phyloP scores from a whole-genome alignment of 2,888 invertebrate genomes.

The Anticlea derivata region DNA sequence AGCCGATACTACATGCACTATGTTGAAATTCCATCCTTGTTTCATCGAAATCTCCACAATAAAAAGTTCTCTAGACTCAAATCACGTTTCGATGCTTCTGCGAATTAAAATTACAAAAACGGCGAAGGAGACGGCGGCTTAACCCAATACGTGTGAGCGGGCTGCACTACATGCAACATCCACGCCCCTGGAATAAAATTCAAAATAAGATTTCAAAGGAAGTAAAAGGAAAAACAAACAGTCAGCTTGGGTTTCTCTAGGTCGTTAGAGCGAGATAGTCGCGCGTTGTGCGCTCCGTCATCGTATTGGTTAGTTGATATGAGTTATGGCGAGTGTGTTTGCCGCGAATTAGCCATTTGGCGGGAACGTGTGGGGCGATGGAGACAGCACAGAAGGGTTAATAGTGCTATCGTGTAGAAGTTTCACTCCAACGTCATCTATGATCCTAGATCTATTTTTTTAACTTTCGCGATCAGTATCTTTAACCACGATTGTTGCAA shows the following conservation, averaged over 20 bases:
- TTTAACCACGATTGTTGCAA: no score
- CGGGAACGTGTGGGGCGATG: constrained; percentile 72
- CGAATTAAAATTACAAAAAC: constrained; percentile 83
- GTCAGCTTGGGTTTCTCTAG: constrained; percentile 72
- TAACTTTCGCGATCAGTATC: no score
- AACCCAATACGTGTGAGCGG: constrained; percentile 64
- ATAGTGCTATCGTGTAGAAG: not conserved
- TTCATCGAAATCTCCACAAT: constrained; percentile 72
- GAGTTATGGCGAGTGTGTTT: constrained; percentile 80
- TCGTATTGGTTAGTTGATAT: constrained; percentile 69
- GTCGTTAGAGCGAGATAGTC: constrained; percentile 71
- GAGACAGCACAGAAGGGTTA: constrained; percentile 42
- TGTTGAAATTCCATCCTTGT: constrained; percentile 67
- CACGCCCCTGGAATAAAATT: constrained; percentile 84
- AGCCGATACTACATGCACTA: constrained; percentile 54
- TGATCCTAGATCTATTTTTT: no score
- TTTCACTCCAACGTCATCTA: constrained; percentile 3
- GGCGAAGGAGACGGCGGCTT: constrained; percentile 63
- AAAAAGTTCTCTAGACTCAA: constrained; percentile 77
- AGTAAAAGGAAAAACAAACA: constrained; percentile 81
- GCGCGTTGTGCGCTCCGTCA: constrained; percentile 59
- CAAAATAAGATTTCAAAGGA: constrained; percentile 83
- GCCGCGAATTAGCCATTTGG: constrained; percentile 80
- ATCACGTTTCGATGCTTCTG: constrained; percentile 81
- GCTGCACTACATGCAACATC: constrained; percentile 84